A percentile compares a stretch with the other conserved stretches of the same genome.
Evolutionary conservation across 1,140 invertebrate genomes (phyloP).

Genomic region (Lasioglossum albipes): DNA sequence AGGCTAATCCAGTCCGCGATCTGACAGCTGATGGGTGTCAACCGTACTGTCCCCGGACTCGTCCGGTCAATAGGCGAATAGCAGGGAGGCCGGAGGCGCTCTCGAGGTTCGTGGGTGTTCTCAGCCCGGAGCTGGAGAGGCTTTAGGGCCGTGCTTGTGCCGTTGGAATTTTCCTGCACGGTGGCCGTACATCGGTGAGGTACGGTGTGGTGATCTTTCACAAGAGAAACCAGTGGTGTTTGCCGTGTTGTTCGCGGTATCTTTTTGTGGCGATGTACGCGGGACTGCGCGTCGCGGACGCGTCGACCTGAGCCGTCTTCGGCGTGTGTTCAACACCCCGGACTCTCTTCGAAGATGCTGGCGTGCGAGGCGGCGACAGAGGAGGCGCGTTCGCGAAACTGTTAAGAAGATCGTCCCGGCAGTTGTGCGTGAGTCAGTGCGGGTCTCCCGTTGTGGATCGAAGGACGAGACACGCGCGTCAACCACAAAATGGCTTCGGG

Average conservation of each 20-base stretch:
- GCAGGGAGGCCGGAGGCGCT: constrained; percentile 51
- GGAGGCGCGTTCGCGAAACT: constrained; percentile 59
- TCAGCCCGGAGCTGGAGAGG: constrained; percentile 41
- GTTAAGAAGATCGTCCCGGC: constrained; percentile 52
- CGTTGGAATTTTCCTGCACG: constrained; percentile 11
- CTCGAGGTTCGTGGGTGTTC: constrained; percentile 47
- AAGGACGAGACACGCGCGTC: constrained; percentile 55
- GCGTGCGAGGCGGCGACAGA: constrained; percentile 50
- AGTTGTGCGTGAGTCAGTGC: constrained; percentile 60
- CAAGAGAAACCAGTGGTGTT: too few species aligned
- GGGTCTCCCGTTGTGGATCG: constrained; percentile 40
- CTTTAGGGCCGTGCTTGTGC: constrained; percentile 28
- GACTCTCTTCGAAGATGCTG: constrained; percentile 38
- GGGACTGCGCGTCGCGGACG: constrained; percentile 32
- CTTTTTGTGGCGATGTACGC: background rate
- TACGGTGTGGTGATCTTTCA: too few species aligned
- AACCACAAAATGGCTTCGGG: constrained; percentile 85
- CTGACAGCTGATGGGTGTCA: constrained; percentile 67
- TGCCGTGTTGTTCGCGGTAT: too few species aligned
- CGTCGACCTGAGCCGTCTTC: constrained; percentile 34
- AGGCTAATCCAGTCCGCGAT: constrained; percentile 23
- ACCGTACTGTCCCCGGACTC: constrained; percentile 37
- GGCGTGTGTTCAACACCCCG: constrained; percentile 19
- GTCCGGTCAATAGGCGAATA: constrained; percentile 72
- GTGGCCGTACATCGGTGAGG: background rate